Percentiles rank a stretch among this genome's conserved stretches.
phyloP scores from a whole-genome alignment of 2,888 invertebrate genomes.

The Brenthis ino region DNA sequence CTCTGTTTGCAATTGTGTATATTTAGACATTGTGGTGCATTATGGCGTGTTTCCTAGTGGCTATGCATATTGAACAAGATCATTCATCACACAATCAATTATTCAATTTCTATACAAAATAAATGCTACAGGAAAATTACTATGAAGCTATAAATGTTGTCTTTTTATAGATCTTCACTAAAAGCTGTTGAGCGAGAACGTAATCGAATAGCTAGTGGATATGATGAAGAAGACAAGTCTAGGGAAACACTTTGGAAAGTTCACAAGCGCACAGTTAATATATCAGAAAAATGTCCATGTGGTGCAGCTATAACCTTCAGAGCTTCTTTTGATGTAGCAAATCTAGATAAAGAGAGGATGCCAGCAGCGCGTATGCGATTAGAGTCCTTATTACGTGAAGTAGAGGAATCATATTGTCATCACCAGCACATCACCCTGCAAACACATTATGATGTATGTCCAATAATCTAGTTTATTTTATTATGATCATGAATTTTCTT shows the following conservation, averaged over 20 bases:
- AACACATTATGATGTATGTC: conserved; percentile 65
- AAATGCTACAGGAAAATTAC: neutral
- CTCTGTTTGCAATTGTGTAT: no score
- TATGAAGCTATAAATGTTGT: neutral
- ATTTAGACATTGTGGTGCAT: no score
- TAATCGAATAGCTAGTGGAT: conserved; percentile 52
- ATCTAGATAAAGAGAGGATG: conserved; percentile 57
- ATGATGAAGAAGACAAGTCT: conserved; percentile 59
- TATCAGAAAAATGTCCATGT: conserved; percentile 57
- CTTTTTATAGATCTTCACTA: conserved; percentile 60
- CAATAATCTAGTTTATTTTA: neutral
- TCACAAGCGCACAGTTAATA: conserved; percentile 51
- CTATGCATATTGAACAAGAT: neutral
- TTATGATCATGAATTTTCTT: neutral
- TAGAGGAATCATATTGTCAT: conserved; percentile 71
- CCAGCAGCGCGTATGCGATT: conserved; percentile 62
- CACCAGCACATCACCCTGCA: conserved; percentile 66
- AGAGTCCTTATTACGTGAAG: conserved; percentile 60
- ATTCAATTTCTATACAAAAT: neutral
- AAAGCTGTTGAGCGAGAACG: conserved; percentile 65
- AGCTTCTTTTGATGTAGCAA: conserved; percentile 61
- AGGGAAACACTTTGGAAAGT: conserved; percentile 62
- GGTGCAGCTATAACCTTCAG: conserved; percentile 52
- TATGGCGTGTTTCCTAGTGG: no score
- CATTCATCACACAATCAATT: neutral